These are phyloP conservation scores for Xestia c-nigrum DNA, from an alignment of 2,888 invertebrate species.

Conservation along the genomic window DNA sequence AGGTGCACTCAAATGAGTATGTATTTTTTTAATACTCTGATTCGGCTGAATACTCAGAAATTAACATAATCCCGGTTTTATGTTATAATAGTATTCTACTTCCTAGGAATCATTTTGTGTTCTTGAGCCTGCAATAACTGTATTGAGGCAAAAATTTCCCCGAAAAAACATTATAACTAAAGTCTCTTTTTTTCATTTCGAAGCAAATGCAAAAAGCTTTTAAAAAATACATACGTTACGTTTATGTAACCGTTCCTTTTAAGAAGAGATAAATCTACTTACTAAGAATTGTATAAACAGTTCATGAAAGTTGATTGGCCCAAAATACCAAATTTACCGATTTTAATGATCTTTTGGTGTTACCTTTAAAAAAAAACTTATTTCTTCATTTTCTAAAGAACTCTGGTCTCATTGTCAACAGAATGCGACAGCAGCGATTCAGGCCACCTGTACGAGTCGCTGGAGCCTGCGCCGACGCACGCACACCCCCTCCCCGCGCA, in stretches of 20 bases:
- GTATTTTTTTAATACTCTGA: constrained; percentile 59
- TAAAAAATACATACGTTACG: neutral
- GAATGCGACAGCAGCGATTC: constrained; percentile 92
- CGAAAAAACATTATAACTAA: neutral
- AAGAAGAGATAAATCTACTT: neutral
- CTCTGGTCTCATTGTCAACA: constrained; percentile 73
- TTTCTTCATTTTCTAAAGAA: neutral
- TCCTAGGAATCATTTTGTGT: too few relatives aligned
- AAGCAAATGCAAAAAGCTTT: neutral
- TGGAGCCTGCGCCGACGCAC: constrained; percentile 82
- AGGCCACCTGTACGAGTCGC: constrained; percentile 93
- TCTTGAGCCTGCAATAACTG: neutral
- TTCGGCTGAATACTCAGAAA: neutral
- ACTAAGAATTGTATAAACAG: neutral
- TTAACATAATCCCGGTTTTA: neutral
- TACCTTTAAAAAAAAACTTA: neutral
- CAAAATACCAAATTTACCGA: neutral
- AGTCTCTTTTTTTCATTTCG: neutral
- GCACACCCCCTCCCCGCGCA: constrained; percentile 59
- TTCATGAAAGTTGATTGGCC: neutral
- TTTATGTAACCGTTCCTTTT: neutral
- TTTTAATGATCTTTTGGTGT: neutral
- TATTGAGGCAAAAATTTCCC: neutral
- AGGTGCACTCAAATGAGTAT: constrained; percentile 93
- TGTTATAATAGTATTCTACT: too few relatives aligned